Evolutionary conservation across 2,113 vertebrate genomes (phyloP).

Genomic region (Odocoileus hemionus): DNA sequence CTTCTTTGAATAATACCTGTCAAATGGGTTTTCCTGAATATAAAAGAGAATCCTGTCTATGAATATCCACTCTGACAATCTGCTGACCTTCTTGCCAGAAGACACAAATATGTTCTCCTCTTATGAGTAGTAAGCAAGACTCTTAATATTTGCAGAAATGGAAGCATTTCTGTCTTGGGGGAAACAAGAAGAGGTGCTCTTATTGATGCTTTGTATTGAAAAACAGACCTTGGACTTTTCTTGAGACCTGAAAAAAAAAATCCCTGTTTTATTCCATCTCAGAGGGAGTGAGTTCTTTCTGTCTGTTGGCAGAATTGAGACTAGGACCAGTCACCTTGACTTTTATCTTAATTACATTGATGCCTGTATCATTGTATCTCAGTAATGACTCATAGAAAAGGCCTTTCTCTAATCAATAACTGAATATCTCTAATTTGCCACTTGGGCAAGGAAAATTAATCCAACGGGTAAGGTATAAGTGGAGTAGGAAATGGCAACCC

Average conservation of each 20-base stretch:
- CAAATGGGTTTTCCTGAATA: not conserved
- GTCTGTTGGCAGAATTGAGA: not conserved
- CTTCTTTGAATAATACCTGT: not conserved
- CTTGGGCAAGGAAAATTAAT: not conserved
- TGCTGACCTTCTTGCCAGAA: not conserved
- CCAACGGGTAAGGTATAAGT: not conserved
- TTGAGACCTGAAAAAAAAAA: not conserved
- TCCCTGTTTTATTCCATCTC: not conserved
- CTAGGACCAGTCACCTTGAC: not conserved
- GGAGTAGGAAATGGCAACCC: not conserved
- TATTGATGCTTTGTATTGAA: not conserved
- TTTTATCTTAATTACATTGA: not conserved
- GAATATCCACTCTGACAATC: not conserved
- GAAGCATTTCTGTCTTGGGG: not conserved
- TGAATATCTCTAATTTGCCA: not conserved
- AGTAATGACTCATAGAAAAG: not conserved
- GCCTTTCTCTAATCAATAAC: not conserved
- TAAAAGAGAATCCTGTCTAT: not conserved
- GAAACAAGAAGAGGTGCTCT: not conserved
- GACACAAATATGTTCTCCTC: not conserved
- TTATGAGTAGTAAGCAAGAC: not conserved
- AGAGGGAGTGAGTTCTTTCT: not conserved
- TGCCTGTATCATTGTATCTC: not conserved
- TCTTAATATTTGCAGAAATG: not conserved
- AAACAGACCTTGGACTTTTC: not conserved